phyloP scores from a whole-genome alignment of 2,888 invertebrate species.

The Ophion ellenae region DNA sequence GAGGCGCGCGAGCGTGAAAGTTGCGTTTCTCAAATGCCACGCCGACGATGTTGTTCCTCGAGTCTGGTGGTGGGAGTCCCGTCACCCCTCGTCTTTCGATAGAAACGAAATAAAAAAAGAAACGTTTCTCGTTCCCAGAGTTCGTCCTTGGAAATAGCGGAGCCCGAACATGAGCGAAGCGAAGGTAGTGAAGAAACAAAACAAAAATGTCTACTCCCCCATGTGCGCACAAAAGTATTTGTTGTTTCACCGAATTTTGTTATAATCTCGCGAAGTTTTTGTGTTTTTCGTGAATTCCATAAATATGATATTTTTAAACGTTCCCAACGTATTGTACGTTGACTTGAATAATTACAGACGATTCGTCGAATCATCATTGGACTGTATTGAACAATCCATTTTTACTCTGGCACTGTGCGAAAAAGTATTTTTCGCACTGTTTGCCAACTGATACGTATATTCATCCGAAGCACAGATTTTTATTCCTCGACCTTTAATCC shows the following conservation, averaged over 20 bases:
- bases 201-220: not conserved
- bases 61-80: conserved; percentile 50
- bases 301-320: not conserved
- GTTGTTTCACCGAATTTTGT: not conserved
- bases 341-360: not conserved
- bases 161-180: conserved; percentile 52
- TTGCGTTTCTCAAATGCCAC: conserved; percentile 70
- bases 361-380: not conserved
- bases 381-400: too few species aligned
- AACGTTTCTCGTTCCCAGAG: conserved; percentile 24
- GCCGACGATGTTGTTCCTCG: conserved; percentile 57
- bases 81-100: conserved; percentile 44
- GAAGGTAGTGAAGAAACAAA: conserved; percentile 37
- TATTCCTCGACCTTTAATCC: not conserved
- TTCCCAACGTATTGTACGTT: not conserved
- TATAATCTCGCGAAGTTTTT: not conserved
- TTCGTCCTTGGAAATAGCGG: conserved; percentile 26
- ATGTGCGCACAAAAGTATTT: not conserved
- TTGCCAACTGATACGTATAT: not conserved
- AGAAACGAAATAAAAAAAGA: conserved; percentile 34
- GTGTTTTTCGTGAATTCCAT: not conserved
- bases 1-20: conserved; percentile 70
- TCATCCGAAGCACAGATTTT: not conserved
- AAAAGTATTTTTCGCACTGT: not conserved
- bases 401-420: not conserved